Base-by-base conservation (phyloP, 2,888 invertebrate genomes). In the Gnatocerus cornutus region DNA sequence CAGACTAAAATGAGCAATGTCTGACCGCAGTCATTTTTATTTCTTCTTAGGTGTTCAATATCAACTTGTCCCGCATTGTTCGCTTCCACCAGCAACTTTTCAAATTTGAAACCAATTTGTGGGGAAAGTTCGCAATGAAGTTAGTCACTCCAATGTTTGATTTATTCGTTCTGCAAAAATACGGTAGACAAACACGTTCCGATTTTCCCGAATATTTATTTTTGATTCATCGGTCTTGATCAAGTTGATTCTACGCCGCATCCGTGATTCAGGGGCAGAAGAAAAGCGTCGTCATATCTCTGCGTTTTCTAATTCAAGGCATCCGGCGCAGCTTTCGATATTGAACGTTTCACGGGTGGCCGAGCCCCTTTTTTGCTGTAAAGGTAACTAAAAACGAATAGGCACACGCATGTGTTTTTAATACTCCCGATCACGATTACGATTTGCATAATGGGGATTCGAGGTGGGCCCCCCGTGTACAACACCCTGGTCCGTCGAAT, bases 381-480 rank as follows among this genome's bases (percentile, higher is more conserved):
- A 68, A 65, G 62, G 72, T 73, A 76, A 74, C 74, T 76, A 76
- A 76, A 76, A 74, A 74, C 74, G 74, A 74, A 74, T 74, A 73
- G 74, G 62, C 63, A 71, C 76, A 76, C 76, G 76, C 76, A 74
- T 76, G 76, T 76, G 76, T 76, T 76, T 76, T 76, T 76, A 76
- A 76, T 76, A 76, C 76, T 71, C 69, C 66, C 72, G 74, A 74
- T 76, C 76, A 76, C 76, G 76, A 76, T 59, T 71, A 41, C 72
- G 73, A 76, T 76, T 76, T 76, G 73, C 76, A 76, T 76, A 76
- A 76, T 76, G 73, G 73, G 66, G 61, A 68, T 71, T 70, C 53
- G 65, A 65, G 33, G 52, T n/a, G 61, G 30, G 46, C 46, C 29
- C 41, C 50, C 39, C 43, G 48, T 65, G 62, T 69, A 65, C 58